Percentiles rank a stretch among this genome's conserved stretches.
phyloP scores from a whole-genome alignment of 2,113 vertebrate genomes.

The Eretmochelys imbricata region DNA sequence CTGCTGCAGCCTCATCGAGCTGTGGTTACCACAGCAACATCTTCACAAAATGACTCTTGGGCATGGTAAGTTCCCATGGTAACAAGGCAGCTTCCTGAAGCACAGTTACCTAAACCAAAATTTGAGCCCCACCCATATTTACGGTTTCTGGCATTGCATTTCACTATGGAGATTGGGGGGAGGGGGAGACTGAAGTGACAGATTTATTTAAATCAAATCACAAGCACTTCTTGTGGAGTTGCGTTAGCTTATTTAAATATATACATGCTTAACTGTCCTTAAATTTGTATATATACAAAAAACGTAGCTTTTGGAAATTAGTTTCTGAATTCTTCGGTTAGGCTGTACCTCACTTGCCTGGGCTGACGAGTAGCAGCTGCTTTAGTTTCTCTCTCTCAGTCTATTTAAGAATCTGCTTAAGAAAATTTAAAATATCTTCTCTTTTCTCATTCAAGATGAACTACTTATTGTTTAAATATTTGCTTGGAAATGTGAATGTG shows the following conservation, averaged over 20 bases:
- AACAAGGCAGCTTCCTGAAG: not conserved
- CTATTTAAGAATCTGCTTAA: not conserved
- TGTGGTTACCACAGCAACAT: not conserved
- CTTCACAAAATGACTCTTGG: not conserved
- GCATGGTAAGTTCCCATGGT: not conserved
- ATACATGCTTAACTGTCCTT: not conserved
- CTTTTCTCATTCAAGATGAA: not conserved
- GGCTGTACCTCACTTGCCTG: not conserved
- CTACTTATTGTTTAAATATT: not conserved
- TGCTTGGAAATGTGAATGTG: not conserved
- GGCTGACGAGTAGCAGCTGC: not conserved
- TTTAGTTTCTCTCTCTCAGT: not conserved
- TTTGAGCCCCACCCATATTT: not conserved
- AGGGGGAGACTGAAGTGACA: not conserved
- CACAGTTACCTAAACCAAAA: not conserved
- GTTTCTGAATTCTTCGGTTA: not conserved
- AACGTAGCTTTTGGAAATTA: not conserved
- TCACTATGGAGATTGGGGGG: not conserved
- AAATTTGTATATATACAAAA: not conserved
- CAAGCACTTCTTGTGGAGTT: not conserved
- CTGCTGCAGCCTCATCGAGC: not conserved
- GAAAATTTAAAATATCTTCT: not conserved
- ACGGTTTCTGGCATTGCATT: not conserved
- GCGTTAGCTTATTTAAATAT: not conserved
- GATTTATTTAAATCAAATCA: not conserved